Conservation (phyloP, 2,888 invertebrate genomes). For the Agriopis leucophaearia region DNA sequence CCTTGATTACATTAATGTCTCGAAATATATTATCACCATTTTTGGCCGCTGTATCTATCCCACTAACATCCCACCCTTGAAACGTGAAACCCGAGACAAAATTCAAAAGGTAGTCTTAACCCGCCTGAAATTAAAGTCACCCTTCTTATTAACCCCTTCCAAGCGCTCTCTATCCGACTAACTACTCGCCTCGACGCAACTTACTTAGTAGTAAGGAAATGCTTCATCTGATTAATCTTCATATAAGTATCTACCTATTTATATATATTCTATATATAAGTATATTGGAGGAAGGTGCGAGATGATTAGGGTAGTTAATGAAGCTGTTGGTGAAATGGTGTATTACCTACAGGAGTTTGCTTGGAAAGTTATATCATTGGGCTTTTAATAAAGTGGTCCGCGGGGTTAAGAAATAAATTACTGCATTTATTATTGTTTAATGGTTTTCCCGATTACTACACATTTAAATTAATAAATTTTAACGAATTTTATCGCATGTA, state of each 20-base stretch:
- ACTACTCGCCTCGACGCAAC: constrained; percentile 62
- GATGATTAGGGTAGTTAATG: constrained; percentile 36
- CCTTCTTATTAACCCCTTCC: constrained; percentile 78
- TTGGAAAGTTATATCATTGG: not conserved
- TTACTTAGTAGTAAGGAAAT: constrained; percentile 37
- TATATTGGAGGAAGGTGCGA: constrained; percentile 32
- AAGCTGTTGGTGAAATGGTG: constrained; percentile 17
- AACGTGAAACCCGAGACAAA: constrained; percentile 69
- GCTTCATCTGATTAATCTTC: constrained; percentile 44
- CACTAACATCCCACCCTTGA: constrained; percentile 25
- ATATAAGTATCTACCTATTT: constrained; percentile 21
- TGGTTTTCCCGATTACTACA: too few species aligned
- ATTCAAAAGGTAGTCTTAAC: constrained; percentile 57
- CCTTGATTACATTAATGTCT: not conserved
- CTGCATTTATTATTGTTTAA: not conserved
- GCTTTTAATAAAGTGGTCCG: not conserved
- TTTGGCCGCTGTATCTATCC: constrained; percentile 6
- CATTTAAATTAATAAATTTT: too few species aligned
- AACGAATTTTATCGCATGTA: too few species aligned
- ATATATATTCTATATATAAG: not conserved
- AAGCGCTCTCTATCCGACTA: constrained; percentile 58
- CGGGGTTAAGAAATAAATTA: not conserved
- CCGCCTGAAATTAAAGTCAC: constrained; percentile 73
- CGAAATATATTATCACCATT: not conserved
- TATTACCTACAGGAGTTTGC: not conserved